Base-by-base conservation (phyloP, 2,888 invertebrate species). In the Odiellus spinosus region DNA sequence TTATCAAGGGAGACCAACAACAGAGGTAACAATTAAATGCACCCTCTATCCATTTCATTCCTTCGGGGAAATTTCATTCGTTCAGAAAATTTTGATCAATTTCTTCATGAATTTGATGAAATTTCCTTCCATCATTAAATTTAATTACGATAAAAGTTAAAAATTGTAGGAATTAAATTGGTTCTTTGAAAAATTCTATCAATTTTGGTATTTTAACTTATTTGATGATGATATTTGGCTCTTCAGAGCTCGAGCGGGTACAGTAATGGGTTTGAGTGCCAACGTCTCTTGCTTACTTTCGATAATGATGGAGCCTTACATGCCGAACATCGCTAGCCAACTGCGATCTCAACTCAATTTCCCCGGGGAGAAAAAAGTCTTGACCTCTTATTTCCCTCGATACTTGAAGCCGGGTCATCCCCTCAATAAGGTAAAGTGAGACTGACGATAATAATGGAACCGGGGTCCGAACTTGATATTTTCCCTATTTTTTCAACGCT, bases 261-360 rank as follows among this genome's bases (percentile, higher is more conserved):
- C 86, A 0, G 80, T 93, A 1, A 78, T 93, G 42, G 87, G 83
- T 1, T 61, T 96, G 19, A 82, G 83, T 54, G 76, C 76, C 54
- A 88, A 90, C 62, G 68, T 90, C 59, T 77, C 76, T 51, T 82
- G 76, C 54, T 69, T 93, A 1, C 65, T 98, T 49, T 78, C 87
- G 2, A 74, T 82, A 1, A 66, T 96, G 14, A 65, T 96, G 26
- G 76, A 80, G 48, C 96, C 98, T 0, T 95, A 82, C 68, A 85
- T 95, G 83, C 98, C 98, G 0, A 73, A 75, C 42, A 79, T 83
- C 0, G 74, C 79, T 33, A 67, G 76, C 0, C 73, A 69, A 19
- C 69, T 95, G 49, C 73, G 77, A 51, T 64, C 68, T 11, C 90
- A 95, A 63, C 71, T 95, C 34, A 81, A 80, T 56, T 61, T 76